phyloP scores from a whole-genome alignment of 2,888 invertebrate genomes.

The Eupithecia vulgata region DNA sequence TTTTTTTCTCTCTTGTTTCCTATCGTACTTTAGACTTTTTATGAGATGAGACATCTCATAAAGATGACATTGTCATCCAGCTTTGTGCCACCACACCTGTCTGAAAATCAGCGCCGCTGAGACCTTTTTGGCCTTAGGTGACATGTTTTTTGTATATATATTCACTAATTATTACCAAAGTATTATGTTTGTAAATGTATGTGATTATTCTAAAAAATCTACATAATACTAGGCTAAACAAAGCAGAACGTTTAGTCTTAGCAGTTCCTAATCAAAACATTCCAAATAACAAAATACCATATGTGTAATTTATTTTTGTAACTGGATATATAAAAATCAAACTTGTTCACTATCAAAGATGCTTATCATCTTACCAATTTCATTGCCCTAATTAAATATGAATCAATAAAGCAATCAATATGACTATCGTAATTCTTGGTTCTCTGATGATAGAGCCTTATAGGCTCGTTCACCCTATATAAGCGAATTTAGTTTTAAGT shows the following conservation, averaged over 20 bases:
- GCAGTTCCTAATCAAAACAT: not conserved
- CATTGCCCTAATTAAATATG: constrained; percentile 1
- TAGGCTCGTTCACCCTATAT: not conserved
- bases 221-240: not conserved
- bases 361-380: not conserved
- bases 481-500: not conserved
- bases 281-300: not conserved
- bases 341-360: not conserved
- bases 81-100: no score
- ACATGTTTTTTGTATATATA: no score
- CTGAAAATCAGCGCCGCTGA: no score
- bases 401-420: not conserved
- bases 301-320: not conserved
- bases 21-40: no score
- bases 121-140: no score
- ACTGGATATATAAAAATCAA: not conserved
- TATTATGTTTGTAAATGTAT: no score
- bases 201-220: not conserved
- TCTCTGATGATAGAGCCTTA: not conserved
- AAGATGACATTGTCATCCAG: no score
- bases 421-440: not conserved
- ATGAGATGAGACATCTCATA: no score
- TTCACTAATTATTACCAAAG: no score
- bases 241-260: not conserved
- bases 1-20: not conserved